Evolutionary conservation across 2,113 vertebrate species (phyloP).

Genomic region (Steatornis caripensis): DNA sequence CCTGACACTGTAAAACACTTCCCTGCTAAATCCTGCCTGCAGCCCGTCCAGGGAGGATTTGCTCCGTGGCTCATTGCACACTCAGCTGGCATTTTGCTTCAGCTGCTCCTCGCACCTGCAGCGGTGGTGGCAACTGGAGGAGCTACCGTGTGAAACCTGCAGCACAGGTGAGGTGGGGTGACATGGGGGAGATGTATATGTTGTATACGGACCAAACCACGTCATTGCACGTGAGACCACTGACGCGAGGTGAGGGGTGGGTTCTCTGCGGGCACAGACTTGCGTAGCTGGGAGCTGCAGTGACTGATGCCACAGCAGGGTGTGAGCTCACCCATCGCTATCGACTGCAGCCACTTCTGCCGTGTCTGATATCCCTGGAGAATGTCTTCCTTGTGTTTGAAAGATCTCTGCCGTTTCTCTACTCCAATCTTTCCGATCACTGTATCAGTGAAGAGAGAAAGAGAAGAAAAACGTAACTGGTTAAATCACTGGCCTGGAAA

Average conservation of each 20-base stretch:
- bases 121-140: not conserved
- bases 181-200: not conserved
- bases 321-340: not conserved
- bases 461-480: not conserved
- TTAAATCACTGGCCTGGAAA: not conserved
- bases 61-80: not conserved
- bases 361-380: not conserved
- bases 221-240: not conserved
- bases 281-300: not conserved
- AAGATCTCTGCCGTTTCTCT: not conserved
- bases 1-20: not conserved
- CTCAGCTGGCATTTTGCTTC: not conserved
- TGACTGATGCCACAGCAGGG: not conserved
- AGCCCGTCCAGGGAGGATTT: not conserved
- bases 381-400: not conserved
- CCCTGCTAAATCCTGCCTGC: not conserved
- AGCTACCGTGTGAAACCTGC: not conserved
- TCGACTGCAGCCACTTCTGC: not conserved
- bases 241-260: rapidly evolving
- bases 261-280: not conserved
- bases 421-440: not conserved
- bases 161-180: not conserved
- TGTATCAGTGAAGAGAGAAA: not conserved
- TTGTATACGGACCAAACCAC: too few species aligned
- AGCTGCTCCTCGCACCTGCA: not conserved